Conservation (phyloP, 1,140 invertebrate genomes). For the Harlomillsia oculata region DNA sequence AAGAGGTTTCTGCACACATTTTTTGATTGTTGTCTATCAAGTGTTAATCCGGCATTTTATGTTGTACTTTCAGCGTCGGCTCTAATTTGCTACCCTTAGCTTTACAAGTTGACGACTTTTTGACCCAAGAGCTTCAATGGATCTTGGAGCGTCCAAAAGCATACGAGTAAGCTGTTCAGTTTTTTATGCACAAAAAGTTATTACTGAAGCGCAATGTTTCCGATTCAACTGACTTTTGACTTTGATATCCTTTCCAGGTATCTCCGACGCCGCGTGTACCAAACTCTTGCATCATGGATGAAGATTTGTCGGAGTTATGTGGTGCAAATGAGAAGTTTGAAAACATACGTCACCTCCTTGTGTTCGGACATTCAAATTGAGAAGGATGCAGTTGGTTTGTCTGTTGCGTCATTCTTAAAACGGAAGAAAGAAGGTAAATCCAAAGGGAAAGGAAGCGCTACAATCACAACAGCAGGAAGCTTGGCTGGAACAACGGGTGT, state of each 20-base stretch:
- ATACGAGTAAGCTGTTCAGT: conserved; percentile 14
- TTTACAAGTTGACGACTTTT: conserved; percentile 13
- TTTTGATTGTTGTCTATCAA: too few species aligned
- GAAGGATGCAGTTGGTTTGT: conserved; percentile 10
- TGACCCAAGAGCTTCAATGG: conserved; percentile 27
- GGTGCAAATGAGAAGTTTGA: background rate
- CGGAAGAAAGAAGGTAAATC: background rate
- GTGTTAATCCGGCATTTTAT: too few species aligned
- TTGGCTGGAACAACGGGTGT: background rate
- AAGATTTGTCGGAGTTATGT: too few species aligned
- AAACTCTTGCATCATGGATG: too few species aligned
- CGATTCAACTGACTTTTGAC: too few species aligned
- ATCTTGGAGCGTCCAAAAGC: conserved; percentile 9
- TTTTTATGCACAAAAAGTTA: background rate
- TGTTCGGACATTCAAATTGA: conserved; percentile 8
- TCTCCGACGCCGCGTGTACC: too few species aligned
- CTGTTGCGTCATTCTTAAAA: too few species aligned
- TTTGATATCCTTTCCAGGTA: too few species aligned
- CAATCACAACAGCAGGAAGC: background rate
- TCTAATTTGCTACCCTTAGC: conserved; percentile 20
- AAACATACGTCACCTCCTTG: background rate
- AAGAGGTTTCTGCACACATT: too few species aligned
- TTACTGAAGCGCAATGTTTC: background rate
- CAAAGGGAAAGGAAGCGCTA: background rate
- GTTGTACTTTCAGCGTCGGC: conserved; percentile 18